phyloP scores from a whole-genome alignment of 2,797 vertebrate species.

The Yasuhikotakia modesta region DNA sequence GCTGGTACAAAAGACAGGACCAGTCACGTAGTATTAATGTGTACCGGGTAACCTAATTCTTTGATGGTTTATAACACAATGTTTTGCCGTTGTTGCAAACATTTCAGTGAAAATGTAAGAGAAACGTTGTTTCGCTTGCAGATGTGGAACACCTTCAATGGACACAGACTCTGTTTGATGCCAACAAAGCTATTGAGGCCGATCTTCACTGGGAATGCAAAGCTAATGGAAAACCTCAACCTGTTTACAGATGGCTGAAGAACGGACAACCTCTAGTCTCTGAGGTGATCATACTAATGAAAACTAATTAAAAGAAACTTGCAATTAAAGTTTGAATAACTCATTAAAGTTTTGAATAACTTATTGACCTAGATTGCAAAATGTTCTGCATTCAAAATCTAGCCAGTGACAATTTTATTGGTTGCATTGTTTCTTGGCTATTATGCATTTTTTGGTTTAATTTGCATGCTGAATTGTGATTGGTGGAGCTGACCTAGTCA shows the following conservation, averaged over 20 bases:
- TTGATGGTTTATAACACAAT: conserved; percentile 49
- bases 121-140: conserved; percentile 48
- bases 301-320: too few species aligned
- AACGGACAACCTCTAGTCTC: conserved; percentile 76
- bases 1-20: conserved; percentile 35
- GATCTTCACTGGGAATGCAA: conserved; percentile 87
- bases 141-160: conserved; percentile 84
- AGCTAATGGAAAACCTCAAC: conserved; percentile 80
- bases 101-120: background rate
- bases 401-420: too few species aligned
- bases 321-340: too few species aligned
- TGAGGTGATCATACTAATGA: conserved; percentile 72
- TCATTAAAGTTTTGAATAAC: too few species aligned
- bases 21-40: conserved; percentile 57
- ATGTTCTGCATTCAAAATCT: too few species aligned
- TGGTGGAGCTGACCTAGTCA: too few species aligned
- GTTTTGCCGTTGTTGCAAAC: conserved; percentile 23
- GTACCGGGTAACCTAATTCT: conserved; percentile 57
- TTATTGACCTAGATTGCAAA: too few species aligned
- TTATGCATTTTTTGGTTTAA: too few species aligned
- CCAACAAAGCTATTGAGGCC: conserved; percentile 82
- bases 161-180: conserved; percentile 82
- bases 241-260: conserved; percentile 85
- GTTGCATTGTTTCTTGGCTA: too few species aligned
- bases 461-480: too few species aligned